Conservation (phyloP, 1,140 invertebrate genomes). For the Microvelia longipes region DNA sequence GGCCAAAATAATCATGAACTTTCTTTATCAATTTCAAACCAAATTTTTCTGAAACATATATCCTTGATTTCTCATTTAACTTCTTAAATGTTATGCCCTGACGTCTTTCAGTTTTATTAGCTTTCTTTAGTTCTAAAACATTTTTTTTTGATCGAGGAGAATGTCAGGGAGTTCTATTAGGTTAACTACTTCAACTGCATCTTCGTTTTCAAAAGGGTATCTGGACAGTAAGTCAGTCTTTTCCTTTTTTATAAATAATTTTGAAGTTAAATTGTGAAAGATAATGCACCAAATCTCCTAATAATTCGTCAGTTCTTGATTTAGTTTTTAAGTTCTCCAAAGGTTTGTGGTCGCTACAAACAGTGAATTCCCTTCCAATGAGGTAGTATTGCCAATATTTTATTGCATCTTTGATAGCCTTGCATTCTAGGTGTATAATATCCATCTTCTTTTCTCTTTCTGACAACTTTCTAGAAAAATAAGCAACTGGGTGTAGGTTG, state of each 20-base stretch:
- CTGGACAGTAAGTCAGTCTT: slow-evolving; percentile 12
- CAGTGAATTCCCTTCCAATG: slow-evolving; percentile 13
- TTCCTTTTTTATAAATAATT: slow-evolving; percentile 11
- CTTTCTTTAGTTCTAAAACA: slow-evolving; percentile 3
- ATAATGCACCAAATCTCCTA: slow-evolving; percentile 14
- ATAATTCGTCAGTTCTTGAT: slow-evolving; percentile 14
- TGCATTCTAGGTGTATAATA: slow-evolving; percentile 24
- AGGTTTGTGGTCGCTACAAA: slow-evolving; percentile 17
- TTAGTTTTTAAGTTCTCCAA: slow-evolving; percentile 16
- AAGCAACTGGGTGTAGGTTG: slow-evolving; percentile 21
- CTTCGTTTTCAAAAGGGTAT: slow-evolving; percentile 11
- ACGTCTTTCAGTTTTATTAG: slow-evolving; percentile 7
- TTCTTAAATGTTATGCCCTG: slow-evolving; percentile 7
- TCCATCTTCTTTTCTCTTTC: slow-evolving; percentile 14
- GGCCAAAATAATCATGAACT: slow-evolving; percentile 9
- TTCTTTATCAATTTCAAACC: slow-evolving; percentile 8
- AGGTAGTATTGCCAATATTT: slow-evolving; percentile 19
- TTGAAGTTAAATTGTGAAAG: slow-evolving; percentile 16
- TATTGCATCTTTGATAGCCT: slow-evolving; percentile 18
- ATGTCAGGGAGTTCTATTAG: slow-evolving; percentile 5
- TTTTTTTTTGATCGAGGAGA: slow-evolving; percentile 4
- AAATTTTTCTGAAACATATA: slow-evolving; percentile 7
- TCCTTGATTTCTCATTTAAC: slow-evolving; percentile 11
- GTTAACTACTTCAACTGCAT: slow-evolving; percentile 8
- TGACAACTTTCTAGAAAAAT: slow-evolving; percentile 8